These are phyloP conservation scores for Whitmania pigra DNA, from an alignment of 1,140 invertebrate species.

Conservation along the genomic window DNA sequence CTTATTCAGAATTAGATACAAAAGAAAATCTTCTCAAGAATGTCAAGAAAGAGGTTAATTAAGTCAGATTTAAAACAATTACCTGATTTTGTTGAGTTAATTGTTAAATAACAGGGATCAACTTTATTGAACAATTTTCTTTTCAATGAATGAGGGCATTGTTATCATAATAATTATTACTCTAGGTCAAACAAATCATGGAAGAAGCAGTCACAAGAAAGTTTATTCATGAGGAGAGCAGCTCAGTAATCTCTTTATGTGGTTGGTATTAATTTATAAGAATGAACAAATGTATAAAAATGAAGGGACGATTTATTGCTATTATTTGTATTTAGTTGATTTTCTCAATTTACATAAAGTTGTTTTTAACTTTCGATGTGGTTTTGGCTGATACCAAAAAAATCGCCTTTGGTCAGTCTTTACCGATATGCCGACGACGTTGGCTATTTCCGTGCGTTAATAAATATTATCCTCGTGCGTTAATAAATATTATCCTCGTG, in stretches of 20 bases:
- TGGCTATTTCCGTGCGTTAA: too few species aligned
- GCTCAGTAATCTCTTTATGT: slow-evolving; percentile 70
- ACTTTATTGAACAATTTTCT: background rate
- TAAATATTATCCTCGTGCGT: slow-evolving; percentile 9
- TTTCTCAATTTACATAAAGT: too few species aligned
- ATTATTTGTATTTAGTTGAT: too few species aligned
- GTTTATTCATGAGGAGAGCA: slow-evolving; percentile 80
- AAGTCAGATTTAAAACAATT: background rate
- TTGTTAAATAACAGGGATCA: too few species aligned
- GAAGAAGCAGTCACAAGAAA: slow-evolving; percentile 83
- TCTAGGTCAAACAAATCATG: slow-evolving; percentile 75
- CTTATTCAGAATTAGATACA: slow-evolving; percentile 44
- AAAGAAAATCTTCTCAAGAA: slow-evolving; percentile 62
- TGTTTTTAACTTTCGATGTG: too few species aligned
- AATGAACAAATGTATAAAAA: too few species aligned
- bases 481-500: too few species aligned
- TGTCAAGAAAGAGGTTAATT: slow-evolving; percentile 63
- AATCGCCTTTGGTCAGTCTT: too few species aligned
- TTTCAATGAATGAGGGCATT: background rate
- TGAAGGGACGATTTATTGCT: too few species aligned
- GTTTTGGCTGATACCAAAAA: too few species aligned
- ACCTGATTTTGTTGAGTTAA: too few species aligned
- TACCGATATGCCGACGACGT: too few species aligned
- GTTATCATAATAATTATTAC: slow-evolving; percentile 14
- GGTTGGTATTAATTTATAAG: slow-evolving; percentile 43